Base-by-base conservation (phyloP, 2,797 vertebrate species). In the Rhodeus uyekii region DNA sequence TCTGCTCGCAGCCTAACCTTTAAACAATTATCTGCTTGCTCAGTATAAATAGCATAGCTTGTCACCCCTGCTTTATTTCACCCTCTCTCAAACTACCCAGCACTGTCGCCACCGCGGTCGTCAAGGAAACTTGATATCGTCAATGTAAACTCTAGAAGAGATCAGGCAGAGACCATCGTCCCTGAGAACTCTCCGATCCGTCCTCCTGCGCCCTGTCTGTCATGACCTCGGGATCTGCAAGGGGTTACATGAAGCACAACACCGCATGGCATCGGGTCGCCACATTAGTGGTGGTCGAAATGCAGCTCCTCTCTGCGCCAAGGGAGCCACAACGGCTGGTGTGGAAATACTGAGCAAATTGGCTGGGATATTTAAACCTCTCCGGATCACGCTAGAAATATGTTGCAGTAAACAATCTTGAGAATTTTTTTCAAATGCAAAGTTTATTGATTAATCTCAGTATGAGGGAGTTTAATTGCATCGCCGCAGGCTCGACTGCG, bases 31-130 rank as follows among this genome's bases (percentile, higher is more conserved):
- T 86, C 89, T 32, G 80, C 88, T 85, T 50, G 87, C 86, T 72
- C 83, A 82, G 86, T 90, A 90, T 91, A 92, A 92, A 93, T 90
- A 91, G 88, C 90, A 82, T 85, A 60, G 58, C 87, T 88, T 87
- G 87, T 91, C 88, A 86, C 60, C 81, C 87, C 88, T 89, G 91
- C 89, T 93, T 93, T 87, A 88, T 93, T 92, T 93, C 82, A 90
- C 12, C 46, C 48, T 50, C 68, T 50, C 78, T 27, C 80, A 63
- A 83, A 89, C 86, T 55, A 4, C 88, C 87, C 87, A 76, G 76
- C 55, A 36, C 44, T 6, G 42, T 83, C 72, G 88, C 86, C 85
- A 65, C 80, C 34, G 78, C 84, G 39, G 84, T 89, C 61, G 79
- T 86, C 82, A 82, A 81, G 78, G 89, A 92, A 91, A 93, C 89